phyloP scores from a whole-genome alignment of 2,113 vertebrate genomes.

The Vimba vimba region DNA sequence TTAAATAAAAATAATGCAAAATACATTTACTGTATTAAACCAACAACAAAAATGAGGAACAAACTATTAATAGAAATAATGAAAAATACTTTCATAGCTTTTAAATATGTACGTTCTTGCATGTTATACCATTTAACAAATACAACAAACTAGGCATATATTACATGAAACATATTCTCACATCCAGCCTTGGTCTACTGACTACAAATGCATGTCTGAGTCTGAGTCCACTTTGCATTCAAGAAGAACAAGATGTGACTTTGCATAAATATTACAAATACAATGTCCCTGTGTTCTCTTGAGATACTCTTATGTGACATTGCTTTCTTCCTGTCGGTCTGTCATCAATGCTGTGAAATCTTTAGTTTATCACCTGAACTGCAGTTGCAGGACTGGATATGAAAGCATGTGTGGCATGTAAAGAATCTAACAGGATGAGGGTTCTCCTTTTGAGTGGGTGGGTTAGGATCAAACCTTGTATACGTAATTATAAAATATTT shows the following conservation, averaged over 20 bases:
- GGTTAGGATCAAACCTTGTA: not conserved
- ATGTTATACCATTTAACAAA: not conserved
- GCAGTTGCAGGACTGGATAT: not conserved
- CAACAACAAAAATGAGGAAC: no score
- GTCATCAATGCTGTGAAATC: not conserved
- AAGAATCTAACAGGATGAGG: not conserved
- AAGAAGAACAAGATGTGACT: not conserved
- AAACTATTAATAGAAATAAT: no score
- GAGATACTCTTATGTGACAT: not conserved
- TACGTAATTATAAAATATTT: not conserved
- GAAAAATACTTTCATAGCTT: no score
- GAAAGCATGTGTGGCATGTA: constrained; percentile 4
- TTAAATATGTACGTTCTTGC: not conserved
- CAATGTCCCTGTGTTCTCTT: not conserved
- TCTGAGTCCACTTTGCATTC: not conserved
- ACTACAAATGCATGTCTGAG: not conserved
- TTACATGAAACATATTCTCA: not conserved
- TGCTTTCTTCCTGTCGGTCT: not conserved
- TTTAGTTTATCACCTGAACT: not conserved
- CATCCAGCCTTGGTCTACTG: not conserved
- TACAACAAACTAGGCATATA: not conserved
- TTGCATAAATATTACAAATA: not conserved
- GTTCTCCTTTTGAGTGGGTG: not conserved
- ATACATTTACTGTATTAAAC: not conserved
- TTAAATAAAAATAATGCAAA: not conserved